These are phyloP conservation scores for Bombus fervidus DNA, from an alignment of 1,140 invertebrate species.

Conservation along the genomic window DNA sequence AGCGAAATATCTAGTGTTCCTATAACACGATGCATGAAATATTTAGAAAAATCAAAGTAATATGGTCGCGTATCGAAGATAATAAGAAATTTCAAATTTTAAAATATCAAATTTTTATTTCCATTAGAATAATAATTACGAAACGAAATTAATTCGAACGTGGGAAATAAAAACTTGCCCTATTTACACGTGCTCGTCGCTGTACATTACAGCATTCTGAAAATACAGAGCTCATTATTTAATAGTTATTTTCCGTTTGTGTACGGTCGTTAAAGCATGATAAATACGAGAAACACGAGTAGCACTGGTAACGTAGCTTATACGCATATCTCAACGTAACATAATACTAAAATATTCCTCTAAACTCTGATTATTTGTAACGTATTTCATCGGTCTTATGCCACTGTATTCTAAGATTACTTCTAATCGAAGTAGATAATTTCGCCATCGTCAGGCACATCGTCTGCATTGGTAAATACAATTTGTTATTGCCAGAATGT, in stretches of 20 bases:
- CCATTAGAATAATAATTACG: too few relatives aligned
- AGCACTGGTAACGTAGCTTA: neutral
- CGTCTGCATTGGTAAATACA: too few relatives aligned
- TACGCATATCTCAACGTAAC: neutral
- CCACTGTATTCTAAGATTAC: too few relatives aligned
- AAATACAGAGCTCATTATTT: neutral
- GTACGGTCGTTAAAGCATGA: neutral
- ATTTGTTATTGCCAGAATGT: too few relatives aligned
- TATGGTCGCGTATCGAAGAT: too few relatives aligned
- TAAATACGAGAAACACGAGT: conserved; percentile 8
- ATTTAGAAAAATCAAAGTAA: too few relatives aligned
- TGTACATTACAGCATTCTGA: neutral
- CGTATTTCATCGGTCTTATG: neutral
- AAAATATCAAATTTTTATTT: too few relatives aligned
- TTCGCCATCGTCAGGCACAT: neutral
- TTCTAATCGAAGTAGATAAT: neutral
- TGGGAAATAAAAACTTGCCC: too few relatives aligned
- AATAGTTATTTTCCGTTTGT: neutral
- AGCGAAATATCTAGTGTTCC: too few relatives aligned
- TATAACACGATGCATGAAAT: too few relatives aligned
- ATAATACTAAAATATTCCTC: neutral
- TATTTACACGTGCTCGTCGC: too few relatives aligned
- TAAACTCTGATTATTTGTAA: neutral
- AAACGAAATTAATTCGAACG: neutral
- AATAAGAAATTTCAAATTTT: too few relatives aligned